Percentiles rank a stretch among this genome's conserved stretches.
Conservation (phyloP, 2,113 vertebrate genomes). For the Tetraodon nigroviridis region DNA sequence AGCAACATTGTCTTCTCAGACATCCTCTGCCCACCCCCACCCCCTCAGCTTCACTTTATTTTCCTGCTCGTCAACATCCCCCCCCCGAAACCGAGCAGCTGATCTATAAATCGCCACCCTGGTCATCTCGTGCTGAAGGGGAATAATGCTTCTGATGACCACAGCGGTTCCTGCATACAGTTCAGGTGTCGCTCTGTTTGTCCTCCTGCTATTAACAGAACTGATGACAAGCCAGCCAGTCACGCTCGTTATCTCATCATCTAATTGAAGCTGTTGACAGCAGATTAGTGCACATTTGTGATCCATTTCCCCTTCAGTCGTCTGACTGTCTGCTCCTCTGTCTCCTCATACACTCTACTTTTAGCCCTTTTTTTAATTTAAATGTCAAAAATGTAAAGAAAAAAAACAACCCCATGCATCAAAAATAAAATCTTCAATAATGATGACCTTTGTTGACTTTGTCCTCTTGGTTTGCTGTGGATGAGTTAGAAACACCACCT, state of each 20-base stretch:
- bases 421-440: conserved; percentile 55
- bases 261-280: conserved; percentile 10
- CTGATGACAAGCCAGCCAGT: conserved; percentile 15
- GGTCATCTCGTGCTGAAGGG: conserved; percentile 15
- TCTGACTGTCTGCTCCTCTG: background rate
- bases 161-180: conserved; percentile 6
- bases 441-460: conserved; percentile 66
- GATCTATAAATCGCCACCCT: conserved; percentile 51
- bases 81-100: conserved; percentile 39
- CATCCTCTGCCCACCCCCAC: conserved; percentile 7
- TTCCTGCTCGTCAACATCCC: conserved; percentile 8
- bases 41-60: conserved; percentile 10
- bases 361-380: background rate
- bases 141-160: conserved; percentile 11
- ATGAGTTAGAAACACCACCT: conserved; percentile 7
- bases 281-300: background rate
- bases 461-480: conserved; percentile 27
- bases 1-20: conserved; percentile 46
- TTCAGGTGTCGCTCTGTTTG: conserved; percentile 9
- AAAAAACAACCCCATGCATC: conserved; percentile 12
- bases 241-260: conserved; percentile 26
- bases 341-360: conserved; percentile 6
- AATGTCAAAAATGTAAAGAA: too few relatives aligned
- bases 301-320: background rate
- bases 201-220: conserved; percentile 19